Base-by-base conservation (phyloP, 2,888 invertebrate species). In the Catocala fraxini region DNA sequence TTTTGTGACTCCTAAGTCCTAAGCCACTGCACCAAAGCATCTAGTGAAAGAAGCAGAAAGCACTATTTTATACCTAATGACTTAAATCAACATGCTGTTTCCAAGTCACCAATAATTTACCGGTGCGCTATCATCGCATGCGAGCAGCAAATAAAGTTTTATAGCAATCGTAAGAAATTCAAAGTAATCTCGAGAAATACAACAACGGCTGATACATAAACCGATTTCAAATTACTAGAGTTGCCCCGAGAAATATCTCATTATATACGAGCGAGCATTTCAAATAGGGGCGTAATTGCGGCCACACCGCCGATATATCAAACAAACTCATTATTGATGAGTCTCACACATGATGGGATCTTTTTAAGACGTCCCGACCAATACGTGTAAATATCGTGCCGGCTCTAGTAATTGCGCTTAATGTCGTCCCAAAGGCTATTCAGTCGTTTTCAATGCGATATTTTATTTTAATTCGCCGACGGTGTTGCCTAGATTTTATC, bases 341-440 rank as follows among this genome's bases (percentile, higher is more conserved):
- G 77, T 85, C 81, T 85, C 80, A 80, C 75, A 82, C 66, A 70
- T 76, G 68, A 70, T 56, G 68, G 71, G 73, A 74, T 83, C 80
- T 85, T 86, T 83, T 86, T 84, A 80, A 79, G 71, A 68, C 77
- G 66, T 76, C 75, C 60, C 77, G 74, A 75, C 77, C 76, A 77
- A 80, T 82, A 84, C 87, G 78, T 86, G 88, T 86, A 88, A 88
- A 89, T 85, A 81, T 84, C 83, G 76, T 68, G 69, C 72, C 65
- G 70, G 73, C 80, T 81, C 86, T 87, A 88, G 89, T 91, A 90
- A 92, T 92, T 92, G 90, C 84, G 76, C 84, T 86, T 90, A 90
- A 91, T 89, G 87, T 86, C 84, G 83, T 89, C 90, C 90, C 81
- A 87, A 87, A 86, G 91, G 89, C 90, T 89, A 90, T 90, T 89